Evolutionary conservation across 2,113 vertebrate genomes (phyloP), one percentile per base, ranked within the genome.

Genomic region (Glareola pratincola): DNA sequence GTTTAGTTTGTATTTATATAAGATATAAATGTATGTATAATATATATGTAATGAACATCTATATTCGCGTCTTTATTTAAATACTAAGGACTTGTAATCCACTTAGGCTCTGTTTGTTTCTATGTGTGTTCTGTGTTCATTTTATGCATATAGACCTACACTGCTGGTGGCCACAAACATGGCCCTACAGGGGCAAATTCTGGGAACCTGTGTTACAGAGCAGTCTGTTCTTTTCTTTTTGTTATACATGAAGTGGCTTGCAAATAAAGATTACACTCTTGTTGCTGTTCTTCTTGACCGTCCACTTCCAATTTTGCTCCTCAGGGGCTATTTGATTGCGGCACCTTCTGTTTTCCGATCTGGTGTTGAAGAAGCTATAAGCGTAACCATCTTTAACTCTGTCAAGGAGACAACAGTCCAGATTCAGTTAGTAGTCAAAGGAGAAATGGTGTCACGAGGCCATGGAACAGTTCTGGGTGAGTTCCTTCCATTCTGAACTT

Each of bases 261-360:
- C 26, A 77, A 36, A 8, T 56, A 47, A 21, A n/a, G 32, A 16
- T n/a, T 32, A 10, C 15, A 0, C 9, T 50, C 45, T 13, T 9
- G 8, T 19, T 73, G 66, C 86, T 77, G 23, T 83, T 69, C 56
- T 62, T 62, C 36, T 60, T 81, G 32, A 81, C 91, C 7, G 0
- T 57, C 67, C 34, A 1, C 43, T 69, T 62, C 56, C 53, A 32
- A 50, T 57, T 81, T 83, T 94, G 30, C 66, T 94, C 48, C 67
- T 53, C 71, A 99, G 99, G 96, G 99, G 99, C 51, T 99, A 99
- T 94, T 95, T 99, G 98, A 98, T 99, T 3, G 98, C 98, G 0
- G 99, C 98, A 5, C 99, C 99, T 72, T 99, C 99, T 2, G 99
- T 99, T 80, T 99, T 99, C 73, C 98, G 98, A 12, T 96, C 98